Evolutionary conservation across 1,140 invertebrate genomes (phyloP).

Genomic region (Galleria mellonella): DNA sequence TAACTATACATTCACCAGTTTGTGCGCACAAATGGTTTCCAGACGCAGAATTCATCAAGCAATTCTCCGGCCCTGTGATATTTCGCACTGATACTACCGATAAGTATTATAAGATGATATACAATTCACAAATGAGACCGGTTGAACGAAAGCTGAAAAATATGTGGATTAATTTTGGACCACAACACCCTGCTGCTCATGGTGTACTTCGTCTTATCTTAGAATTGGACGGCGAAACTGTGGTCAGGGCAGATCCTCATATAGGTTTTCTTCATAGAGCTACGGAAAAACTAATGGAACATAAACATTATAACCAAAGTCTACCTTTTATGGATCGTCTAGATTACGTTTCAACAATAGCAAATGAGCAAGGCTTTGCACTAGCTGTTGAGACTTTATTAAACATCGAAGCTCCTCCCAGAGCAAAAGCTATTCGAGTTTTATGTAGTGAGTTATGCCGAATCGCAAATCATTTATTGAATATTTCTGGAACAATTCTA

Average conservation of each 20-base stretch:
- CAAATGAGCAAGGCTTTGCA: slow-evolving; percentile 97
- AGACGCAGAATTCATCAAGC: slow-evolving; percentile 74
- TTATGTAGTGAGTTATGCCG: slow-evolving; percentile 93
- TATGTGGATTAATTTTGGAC: slow-evolving; percentile 95
- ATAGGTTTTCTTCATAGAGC: slow-evolving; percentile 97
- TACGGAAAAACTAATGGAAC: slow-evolving; percentile 98
- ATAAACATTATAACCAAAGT: slow-evolving; percentile 98
- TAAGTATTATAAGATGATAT: slow-evolving; percentile 48
- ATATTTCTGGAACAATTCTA: slow-evolving; percentile 91
- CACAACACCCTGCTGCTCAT: slow-evolving; percentile 99
- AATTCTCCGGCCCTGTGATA: slow-evolving; percentile 76
- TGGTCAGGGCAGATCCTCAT: slow-evolving; percentile 93
- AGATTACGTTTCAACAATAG: slow-evolving; percentile 99
- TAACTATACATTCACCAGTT: slow-evolving; percentile 18
- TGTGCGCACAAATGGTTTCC: slow-evolving; percentile 53
- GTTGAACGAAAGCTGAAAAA: slow-evolving; percentile 85
- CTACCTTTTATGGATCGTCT: slow-evolving; percentile 98
- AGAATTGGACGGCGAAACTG: slow-evolving; percentile 95
- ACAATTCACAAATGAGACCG: slow-evolving; percentile 42
- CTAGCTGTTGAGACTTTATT: slow-evolving; percentile 97
- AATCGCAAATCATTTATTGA: slow-evolving; percentile 95
- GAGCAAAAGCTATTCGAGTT: slow-evolving; percentile 96
- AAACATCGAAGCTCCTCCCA: slow-evolving; percentile 93
- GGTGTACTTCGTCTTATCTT: slow-evolving; percentile 96
- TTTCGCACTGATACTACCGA: slow-evolving; percentile 59